Conservation (phyloP, 2,888 invertebrate genomes). For the Apamea epomidion region DNA sequence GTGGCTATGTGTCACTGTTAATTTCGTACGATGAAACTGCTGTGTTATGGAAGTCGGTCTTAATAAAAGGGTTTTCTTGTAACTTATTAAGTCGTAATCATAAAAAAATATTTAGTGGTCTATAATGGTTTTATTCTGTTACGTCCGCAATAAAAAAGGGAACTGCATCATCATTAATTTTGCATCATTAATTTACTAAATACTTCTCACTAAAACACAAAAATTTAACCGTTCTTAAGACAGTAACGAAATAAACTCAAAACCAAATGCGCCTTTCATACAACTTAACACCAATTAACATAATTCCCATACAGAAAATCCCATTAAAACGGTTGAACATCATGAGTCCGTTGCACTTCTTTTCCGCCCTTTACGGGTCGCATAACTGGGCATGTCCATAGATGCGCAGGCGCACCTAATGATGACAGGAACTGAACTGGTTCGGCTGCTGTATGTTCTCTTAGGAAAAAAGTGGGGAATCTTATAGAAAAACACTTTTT, state of each 20-base stretch:
- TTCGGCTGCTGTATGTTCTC: slow-evolving; percentile 66
- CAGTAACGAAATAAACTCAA: neutral
- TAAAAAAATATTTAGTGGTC: neutral
- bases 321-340: slow-evolving; percentile 60
- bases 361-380: slow-evolving; percentile 58
- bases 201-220: neutral
- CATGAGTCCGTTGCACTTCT: slow-evolving; percentile 67
- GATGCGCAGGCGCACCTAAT: slow-evolving; percentile 72
- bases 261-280: slow-evolving; percentile 24
- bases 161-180: neutral
- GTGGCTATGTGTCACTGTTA: slow-evolving; percentile 50
- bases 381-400: slow-evolving; percentile 68
- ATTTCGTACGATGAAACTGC: slow-evolving; percentile 32
- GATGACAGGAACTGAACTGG: slow-evolving; percentile 80
- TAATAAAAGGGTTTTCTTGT: slow-evolving; percentile 14
- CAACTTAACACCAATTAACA: slow-evolving; percentile 52
- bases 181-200: neutral
- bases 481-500: slow-evolving; percentile 62
- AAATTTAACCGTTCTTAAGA: neutral
- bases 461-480: slow-evolving; percentile 65
- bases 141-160: neutral
- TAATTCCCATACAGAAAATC: slow-evolving; percentile 59
- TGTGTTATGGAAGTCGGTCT: slow-evolving; percentile 19
- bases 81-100: slow-evolving; percentile 9
- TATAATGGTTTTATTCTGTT: neutral